Conservation (phyloP, 37 sponge, comb jelly and placozoan genomes). For the Spongilla lacustris region DNA sequence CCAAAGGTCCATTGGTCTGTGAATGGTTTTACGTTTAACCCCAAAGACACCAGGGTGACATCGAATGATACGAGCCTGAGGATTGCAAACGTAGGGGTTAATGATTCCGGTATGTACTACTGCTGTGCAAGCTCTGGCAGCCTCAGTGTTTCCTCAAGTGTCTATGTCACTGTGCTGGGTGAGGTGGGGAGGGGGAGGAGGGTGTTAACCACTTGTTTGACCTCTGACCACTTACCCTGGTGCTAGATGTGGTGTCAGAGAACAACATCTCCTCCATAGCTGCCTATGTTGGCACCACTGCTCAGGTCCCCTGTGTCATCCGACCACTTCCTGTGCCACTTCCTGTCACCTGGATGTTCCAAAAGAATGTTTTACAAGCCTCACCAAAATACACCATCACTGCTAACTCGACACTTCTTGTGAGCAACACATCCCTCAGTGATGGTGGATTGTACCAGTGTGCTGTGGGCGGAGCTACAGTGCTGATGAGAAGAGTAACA, state of each 20-base stretch:
- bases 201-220: not conserved
- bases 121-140: constrained; percentile 21
- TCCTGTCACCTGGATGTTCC: not conserved
- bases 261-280: not conserved
- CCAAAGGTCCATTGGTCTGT: not conserved
- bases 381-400: not conserved
- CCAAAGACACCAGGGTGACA: not conserved
- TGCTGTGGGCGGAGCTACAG: not conserved
- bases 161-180: not conserved
- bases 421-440: not conserved
- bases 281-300: not conserved
- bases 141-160: constrained; percentile 11
- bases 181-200: not conserved
- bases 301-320: not conserved
- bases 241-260: not conserved
- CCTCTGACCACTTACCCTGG: not conserved
- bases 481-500: not conserved
- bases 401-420: not conserved
- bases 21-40: not conserved
- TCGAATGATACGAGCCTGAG: not conserved
- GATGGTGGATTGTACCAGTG: not conserved
- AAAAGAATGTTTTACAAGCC: not conserved
- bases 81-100: constrained; percentile 3
- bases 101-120: constrained; percentile 27
- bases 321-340: not conserved